A percentile compares a stretch with the other conserved stretches of the same genome.
phyloP scores from a whole-genome alignment of 2,113 vertebrate species.

The Anoplopoma fimbria region DNA sequence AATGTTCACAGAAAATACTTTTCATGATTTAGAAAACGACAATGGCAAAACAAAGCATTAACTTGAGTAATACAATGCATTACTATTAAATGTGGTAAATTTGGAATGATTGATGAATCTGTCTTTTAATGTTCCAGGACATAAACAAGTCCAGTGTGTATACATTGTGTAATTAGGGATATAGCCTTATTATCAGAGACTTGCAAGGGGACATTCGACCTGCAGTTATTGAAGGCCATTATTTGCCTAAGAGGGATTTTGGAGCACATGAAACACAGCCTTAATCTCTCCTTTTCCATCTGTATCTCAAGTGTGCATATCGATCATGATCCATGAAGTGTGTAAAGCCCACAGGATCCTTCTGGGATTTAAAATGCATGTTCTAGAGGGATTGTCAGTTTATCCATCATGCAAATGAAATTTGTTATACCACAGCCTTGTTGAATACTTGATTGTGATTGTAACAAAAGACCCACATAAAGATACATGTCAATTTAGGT shows the following conservation, averaged over 20 bases:
- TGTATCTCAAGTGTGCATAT: conserved; percentile 15
- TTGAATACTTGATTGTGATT: conserved; percentile 24
- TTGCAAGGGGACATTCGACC: conserved; percentile 12
- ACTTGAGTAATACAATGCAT: background rate
- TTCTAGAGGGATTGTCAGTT: conserved; percentile 36
- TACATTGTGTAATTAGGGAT: background rate
- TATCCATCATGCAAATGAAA: conserved; percentile 40
- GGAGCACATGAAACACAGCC: background rate
- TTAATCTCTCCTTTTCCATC: conserved; percentile 25
- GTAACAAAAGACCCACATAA: background rate
- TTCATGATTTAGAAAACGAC: conserved; percentile 14
- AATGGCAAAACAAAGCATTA: conserved; percentile 8
- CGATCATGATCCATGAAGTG: conserved; percentile 20
- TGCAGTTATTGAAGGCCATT: conserved; percentile 9
- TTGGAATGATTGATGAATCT: background rate
- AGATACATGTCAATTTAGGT: background rate
- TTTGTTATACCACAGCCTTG: background rate
- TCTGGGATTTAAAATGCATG: conserved; percentile 27
- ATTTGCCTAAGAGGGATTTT: conserved; percentile 2
- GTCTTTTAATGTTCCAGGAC: background rate
- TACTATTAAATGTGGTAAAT: background rate
- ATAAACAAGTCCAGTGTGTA: background rate
- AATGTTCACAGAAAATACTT: conserved; percentile 14
- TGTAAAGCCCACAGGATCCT: conserved; percentile 16
- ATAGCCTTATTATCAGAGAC: background rate